These are phyloP conservation scores for Mycetomoellerius zeteki DNA, from an alignment of 1,140 invertebrate genomes.

Conservation along the genomic window DNA sequence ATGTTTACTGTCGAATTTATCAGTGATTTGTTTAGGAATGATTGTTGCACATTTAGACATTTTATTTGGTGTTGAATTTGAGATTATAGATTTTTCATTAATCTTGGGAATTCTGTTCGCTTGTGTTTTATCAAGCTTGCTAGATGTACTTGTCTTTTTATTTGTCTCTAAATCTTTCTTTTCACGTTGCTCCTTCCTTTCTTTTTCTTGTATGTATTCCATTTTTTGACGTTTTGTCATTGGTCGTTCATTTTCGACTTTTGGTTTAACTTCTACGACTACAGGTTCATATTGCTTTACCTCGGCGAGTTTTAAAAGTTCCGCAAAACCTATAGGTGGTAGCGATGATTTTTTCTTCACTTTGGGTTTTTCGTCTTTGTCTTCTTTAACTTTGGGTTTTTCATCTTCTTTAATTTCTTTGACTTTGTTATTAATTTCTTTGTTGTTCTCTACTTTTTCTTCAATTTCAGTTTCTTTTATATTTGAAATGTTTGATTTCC, in stretches of 20 bases:
- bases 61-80: conserved; percentile 57
- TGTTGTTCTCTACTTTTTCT: conserved; percentile 70
- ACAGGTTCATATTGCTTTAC: conserved; percentile 94
- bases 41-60: not conserved
- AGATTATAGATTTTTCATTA: conserved; percentile 25
- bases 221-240: conserved; percentile 94
- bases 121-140: conserved; percentile 71
- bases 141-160: conserved; percentile 38
- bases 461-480: conserved; percentile 61
- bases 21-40: conserved; percentile 50
- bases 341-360: conserved; percentile 88
- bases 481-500: conserved; percentile 83
- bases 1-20: conserved; percentile 74
- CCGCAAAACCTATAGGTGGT: conserved; percentile 91
- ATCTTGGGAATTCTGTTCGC: conserved; percentile 51
- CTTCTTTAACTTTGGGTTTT: conserved; percentile 83
- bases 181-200: conserved; percentile 85
- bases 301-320: conserved; percentile 93
- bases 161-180: conserved; percentile 61
- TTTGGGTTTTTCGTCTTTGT: conserved; percentile 88
- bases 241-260: conserved; percentile 89
- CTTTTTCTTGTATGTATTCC: conserved; percentile 89
- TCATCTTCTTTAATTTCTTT: conserved; percentile 78
- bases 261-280: conserved; percentile 88
- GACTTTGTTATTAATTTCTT: conserved; percentile 55